Evolutionary conservation across 2,113 vertebrate species (phyloP).

Genomic region (Cyanistes caeruleus): DNA sequence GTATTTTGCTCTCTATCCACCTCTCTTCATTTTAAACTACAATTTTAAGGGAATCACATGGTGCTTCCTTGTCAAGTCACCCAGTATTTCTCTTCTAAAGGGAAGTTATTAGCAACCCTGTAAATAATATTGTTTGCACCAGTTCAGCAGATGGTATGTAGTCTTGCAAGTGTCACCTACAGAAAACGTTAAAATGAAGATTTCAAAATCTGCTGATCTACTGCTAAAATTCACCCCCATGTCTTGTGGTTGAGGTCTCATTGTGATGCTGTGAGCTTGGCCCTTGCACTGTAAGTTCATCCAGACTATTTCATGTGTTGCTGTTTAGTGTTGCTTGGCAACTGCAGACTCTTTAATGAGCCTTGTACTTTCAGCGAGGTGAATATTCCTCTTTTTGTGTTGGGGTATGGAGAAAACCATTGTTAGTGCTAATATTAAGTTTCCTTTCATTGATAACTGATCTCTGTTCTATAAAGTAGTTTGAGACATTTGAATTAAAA

Average conservation of each 20-base stretch:
- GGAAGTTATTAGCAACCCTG: neutral
- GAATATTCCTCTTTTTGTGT: neutral
- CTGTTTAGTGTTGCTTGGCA: slow-evolving; percentile 45
- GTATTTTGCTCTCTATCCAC: neutral
- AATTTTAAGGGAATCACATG: neutral
- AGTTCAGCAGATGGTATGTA: neutral
- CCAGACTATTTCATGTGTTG: slow-evolving; percentile 11
- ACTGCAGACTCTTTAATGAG: slow-evolving; percentile 24
- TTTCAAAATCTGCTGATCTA: neutral
- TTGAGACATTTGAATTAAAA: neutral
- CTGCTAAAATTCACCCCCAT: neutral
- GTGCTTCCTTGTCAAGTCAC: neutral
- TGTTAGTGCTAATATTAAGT: neutral
- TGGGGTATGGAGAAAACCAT: neutral
- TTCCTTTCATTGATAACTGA: neutral
- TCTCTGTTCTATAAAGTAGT: neutral
- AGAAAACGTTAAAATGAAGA: neutral
- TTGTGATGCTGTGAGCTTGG: neutral
- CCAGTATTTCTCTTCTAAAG: neutral
- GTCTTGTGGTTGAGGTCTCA: neutral
- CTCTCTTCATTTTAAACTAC: neutral
- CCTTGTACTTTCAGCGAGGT: neutral
- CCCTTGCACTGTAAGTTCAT: neutral
- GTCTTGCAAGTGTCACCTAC: neutral
- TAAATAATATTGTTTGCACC: neutral